A percentile compares a stretch with the other conserved stretches of the same genome.
phyloP scores from a whole-genome alignment of 1,140 invertebrate species.

The Euschistus heros region DNA sequence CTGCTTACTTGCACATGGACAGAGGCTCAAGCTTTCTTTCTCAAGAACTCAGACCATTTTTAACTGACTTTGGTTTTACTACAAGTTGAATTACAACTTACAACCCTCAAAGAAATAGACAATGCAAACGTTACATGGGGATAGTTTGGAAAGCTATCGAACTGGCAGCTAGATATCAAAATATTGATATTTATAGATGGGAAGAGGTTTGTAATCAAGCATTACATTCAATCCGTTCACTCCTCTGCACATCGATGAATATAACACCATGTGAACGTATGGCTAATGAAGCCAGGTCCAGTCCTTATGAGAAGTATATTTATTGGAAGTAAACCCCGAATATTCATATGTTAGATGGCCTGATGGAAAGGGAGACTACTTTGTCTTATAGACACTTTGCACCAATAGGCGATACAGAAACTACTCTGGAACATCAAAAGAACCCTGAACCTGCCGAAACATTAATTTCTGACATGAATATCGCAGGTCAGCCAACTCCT shows the following conservation, averaged over 20 bases:
- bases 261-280: conserved; percentile 18
- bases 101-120: conserved; percentile 24
- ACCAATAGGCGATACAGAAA: not conserved
- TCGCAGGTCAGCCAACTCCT: no score
- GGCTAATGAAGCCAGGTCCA: conserved; percentile 11
- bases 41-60: conserved; percentile 25
- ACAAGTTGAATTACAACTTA: conserved; percentile 25
- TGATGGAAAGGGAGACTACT: not conserved
- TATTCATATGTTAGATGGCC: not conserved
- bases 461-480: not conserved
- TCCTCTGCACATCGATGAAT: conserved; percentile 23
- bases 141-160: conserved; percentile 20
- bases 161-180: conserved; percentile 6
- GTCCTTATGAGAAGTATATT: conserved; percentile 3
- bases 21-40: conserved; percentile 28
- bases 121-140: conserved; percentile 29
- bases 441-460: not conserved
- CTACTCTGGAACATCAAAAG: not conserved
- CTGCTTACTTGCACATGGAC: conserved; percentile 28
- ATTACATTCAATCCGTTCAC: conserved; percentile 18
- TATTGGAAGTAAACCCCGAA: not conserved
- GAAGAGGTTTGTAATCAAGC: no score
- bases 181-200: not conserved
- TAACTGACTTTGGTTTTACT: conserved; percentile 24
- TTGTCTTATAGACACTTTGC: not conserved